Base-by-base conservation (phyloP, 1,140 invertebrate genomes). In the Calliopsis andreniformis region DNA sequence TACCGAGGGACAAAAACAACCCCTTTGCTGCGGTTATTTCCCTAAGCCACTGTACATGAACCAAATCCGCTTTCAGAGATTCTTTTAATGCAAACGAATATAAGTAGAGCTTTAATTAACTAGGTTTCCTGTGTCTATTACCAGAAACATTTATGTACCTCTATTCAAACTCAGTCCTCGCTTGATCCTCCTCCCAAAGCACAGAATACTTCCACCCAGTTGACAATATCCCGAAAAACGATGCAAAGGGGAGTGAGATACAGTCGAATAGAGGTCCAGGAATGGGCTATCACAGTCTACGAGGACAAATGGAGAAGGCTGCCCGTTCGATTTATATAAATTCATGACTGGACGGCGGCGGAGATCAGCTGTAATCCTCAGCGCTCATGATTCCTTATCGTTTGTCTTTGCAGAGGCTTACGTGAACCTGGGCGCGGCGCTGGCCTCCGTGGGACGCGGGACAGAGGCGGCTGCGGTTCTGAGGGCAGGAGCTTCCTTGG, bases 391-490 rank as follows among this genome's bases (percentile, higher is more conserved):
- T 80, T n/a, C 58, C 47, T 83, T 78, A 62, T 70, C 63, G 67
- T 78, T 80, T 85, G 55, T 85, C 61, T 79, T 94, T 95, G 30
- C 94, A 98, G 98, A 98, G 94, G 98, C 98, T 49, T 97, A 99
- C 92, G 95, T 99, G 71, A 99, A 99, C 89, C 93, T 99, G 84
- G 98, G 97, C 1, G 95, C 97, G 76, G 96, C 98, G 28, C 93
- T 98, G 77, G 95, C 96, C 79, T 94, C 96, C 10, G 93, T 97
- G 59, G 97, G 97, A 14, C 93, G 96, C 56, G 94, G 95, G 79
- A 94, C 96, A 58, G 97, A 98, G 87, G 98, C 98, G 14, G 95
- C 96, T 43, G 94, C 95, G 79, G 95, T 97, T 55, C 95, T 98
- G 59, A 92, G 95, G 30, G 94, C 96, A 62, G 98, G 97, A 80